A percentile compares a stretch with the other conserved stretches of the same genome.
phyloP scores from a whole-genome alignment of 1,140 invertebrate species.

The Dysdera silvatica region DNA sequence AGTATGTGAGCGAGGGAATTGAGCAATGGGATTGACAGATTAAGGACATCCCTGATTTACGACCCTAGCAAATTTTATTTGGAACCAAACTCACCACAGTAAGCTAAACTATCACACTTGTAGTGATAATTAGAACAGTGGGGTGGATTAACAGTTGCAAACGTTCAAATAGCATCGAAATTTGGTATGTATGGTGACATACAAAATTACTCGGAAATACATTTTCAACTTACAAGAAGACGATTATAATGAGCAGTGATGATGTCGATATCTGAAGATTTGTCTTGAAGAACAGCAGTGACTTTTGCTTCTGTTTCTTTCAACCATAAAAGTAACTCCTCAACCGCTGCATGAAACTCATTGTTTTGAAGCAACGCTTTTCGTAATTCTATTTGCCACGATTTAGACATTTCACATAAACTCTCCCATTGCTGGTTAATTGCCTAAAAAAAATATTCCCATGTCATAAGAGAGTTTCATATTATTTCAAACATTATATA shows the following conservation, averaged over 20 bases:
- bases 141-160: too few species aligned
- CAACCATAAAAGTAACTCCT: constrained; percentile 24
- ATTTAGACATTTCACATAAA: not conserved
- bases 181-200: too few species aligned
- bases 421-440: constrained; percentile 24
- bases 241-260: constrained; percentile 15
- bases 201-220: too few species aligned
- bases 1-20: too few species aligned
- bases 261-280: not conserved
- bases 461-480: not conserved
- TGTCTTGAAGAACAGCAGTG: not conserved
- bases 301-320: constrained; percentile 14
- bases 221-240: constrained; percentile 19
- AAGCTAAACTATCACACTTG: too few species aligned
- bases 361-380: constrained; percentile 16
- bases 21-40: too few species aligned
- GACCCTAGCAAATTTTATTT: too few species aligned
- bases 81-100: too few species aligned
- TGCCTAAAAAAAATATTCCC: constrained; percentile 12
- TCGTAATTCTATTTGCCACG: constrained; percentile 24
- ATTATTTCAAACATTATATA: too few species aligned
- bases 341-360: constrained; percentile 20
- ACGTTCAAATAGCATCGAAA: too few species aligned
- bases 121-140: too few species aligned
- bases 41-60: too few species aligned